phyloP scores from a whole-genome alignment of 2,113 vertebrate species.

The Vidua chalybeata region DNA sequence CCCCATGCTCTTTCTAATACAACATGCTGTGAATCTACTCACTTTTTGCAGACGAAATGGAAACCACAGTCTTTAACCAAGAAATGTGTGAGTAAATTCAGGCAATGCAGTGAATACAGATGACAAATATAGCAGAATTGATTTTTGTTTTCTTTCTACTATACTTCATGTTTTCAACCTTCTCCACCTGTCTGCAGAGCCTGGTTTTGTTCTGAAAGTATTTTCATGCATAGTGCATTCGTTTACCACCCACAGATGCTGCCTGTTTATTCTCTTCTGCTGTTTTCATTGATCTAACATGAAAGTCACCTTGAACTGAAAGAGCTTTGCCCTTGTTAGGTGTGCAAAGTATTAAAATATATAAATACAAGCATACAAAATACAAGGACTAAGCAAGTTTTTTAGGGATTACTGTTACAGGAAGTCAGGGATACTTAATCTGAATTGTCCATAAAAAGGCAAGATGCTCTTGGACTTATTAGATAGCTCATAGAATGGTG shows the following conservation, averaged over 20 bases:
- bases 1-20: background rate
- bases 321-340: background rate
- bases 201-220: background rate
- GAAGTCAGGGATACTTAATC: background rate
- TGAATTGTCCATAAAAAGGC: background rate
- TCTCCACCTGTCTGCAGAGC: background rate
- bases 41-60: background rate
- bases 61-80: background rate
- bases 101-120: background rate
- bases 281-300: constrained; percentile 6
- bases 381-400: background rate
- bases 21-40: background rate
- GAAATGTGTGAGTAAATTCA: background rate
- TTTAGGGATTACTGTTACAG: background rate
- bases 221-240: background rate
- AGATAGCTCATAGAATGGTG: background rate
- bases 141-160: background rate
- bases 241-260: background rate
- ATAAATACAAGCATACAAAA: background rate
- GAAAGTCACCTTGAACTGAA: constrained; percentile 3
- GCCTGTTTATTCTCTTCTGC: background rate
- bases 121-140: background rate
- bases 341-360: background rate
- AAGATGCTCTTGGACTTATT: background rate
- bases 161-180: background rate